phyloP scores from a whole-genome alignment of 1,140 invertebrate species.

The Atta cephalotes region DNA sequence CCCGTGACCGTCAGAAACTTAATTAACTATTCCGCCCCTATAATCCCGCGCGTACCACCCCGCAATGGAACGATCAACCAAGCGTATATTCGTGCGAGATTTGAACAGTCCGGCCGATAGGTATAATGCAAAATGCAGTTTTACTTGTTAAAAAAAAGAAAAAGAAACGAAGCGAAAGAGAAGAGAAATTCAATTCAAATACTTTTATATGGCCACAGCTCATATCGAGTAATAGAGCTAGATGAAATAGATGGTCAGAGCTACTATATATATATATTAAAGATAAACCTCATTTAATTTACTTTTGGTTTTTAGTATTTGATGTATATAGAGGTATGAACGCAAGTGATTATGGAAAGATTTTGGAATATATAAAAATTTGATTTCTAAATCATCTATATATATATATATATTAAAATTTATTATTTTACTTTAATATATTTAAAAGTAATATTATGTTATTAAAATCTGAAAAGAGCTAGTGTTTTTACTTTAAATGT shows the following conservation, averaged over 20 bases:
- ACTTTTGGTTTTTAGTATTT: background rate
- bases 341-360: background rate
- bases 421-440: background rate
- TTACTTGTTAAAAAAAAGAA: background rate
- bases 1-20: slow-evolving; percentile 81
- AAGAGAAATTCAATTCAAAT: background rate
- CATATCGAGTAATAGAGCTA: background rate
- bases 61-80: slow-evolving; percentile 41
- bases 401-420: background rate
- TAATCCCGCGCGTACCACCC: slow-evolving; percentile 73
- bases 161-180: background rate
- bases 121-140: slow-evolving; percentile 29
- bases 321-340: background rate
- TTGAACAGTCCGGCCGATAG: slow-evolving; percentile 38
- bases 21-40: slow-evolving; percentile 82
- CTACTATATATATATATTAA: no score
- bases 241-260: background rate
- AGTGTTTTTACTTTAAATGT: background rate
- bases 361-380: background rate
- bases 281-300: background rate
- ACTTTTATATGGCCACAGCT: background rate
- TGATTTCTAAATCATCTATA: background rate
- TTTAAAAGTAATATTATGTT: slow-evolving; percentile 17
- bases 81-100: slow-evolving; percentile 54
- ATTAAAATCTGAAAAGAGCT: background rate